phyloP scores from a whole-genome alignment of 30 jellyfish, hydroid and myxozoan genomes.

The Pelagia noctiluca region DNA sequence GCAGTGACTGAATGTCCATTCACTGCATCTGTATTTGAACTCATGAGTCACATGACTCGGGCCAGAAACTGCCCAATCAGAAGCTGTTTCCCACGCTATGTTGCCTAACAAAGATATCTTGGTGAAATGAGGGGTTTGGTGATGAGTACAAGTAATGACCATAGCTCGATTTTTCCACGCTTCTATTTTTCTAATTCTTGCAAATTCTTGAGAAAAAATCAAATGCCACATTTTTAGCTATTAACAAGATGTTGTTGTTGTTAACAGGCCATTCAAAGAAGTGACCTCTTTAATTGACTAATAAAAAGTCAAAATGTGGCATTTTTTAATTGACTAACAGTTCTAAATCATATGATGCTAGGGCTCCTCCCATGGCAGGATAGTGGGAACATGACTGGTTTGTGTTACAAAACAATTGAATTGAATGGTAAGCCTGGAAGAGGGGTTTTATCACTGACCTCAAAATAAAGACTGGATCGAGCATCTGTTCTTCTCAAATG shows the following conservation, averaged over 20 bases:
- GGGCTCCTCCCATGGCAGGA: too few relatives aligned
- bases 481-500: too few relatives aligned
- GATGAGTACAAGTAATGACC: slow-evolving; percentile 17
- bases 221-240: neutral
- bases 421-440: too few relatives aligned
- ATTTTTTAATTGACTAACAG: neutral
- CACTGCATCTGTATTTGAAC: neutral
- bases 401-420: too few relatives aligned
- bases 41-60: neutral
- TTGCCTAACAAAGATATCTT: slow-evolving; percentile 59
- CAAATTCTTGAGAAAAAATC: neutral
- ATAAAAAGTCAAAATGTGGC: neutral
- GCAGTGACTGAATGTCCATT: neutral
- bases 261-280: too few relatives aligned
- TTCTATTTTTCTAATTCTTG: neutral
- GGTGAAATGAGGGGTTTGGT: slow-evolving; percentile 68
- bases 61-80: slow-evolving; percentile 10
- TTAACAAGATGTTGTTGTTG: neutral
- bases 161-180: slow-evolving; percentile 10
- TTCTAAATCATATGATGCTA: neutral
- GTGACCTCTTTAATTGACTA: neutral
- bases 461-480: too few relatives aligned
- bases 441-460: too few relatives aligned
- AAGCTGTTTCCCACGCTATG: slow-evolving; percentile 62
- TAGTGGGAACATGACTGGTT: too few relatives aligned